A percentile compares a stretch with the other conserved stretches of the same genome.
Evolutionary conservation across 2,113 vertebrate species (phyloP).

Genomic region (Perca schrenkii): DNA sequence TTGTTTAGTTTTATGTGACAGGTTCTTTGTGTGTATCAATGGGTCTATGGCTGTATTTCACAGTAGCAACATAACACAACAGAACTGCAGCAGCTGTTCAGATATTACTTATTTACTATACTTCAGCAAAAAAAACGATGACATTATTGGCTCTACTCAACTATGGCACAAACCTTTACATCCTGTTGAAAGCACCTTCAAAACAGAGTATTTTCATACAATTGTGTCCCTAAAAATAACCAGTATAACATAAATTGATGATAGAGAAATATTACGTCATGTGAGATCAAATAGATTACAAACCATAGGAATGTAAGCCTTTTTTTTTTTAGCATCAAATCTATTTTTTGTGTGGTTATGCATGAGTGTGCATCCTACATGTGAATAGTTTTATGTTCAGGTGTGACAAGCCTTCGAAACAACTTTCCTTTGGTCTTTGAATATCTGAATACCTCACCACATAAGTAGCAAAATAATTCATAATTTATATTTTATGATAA

Average conservation of each 20-base stretch:
- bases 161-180: neutral
- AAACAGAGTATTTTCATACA: neutral
- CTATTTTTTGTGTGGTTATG: neutral
- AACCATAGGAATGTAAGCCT: neutral
- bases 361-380: neutral
- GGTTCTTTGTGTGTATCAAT: slow-evolving; percentile 62
- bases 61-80: slow-evolving; percentile 54
- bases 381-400: neutral
- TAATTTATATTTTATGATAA: no score
- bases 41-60: slow-evolving; percentile 55
- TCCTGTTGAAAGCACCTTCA: neutral
- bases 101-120: slow-evolving; percentile 25
- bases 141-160: neutral
- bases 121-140: neutral
- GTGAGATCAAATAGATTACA: neutral
- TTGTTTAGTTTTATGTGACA: slow-evolving; percentile 69
- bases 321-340: neutral
- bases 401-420: neutral
- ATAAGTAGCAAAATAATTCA: neutral
- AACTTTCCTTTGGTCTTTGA: neutral
- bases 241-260: neutral
- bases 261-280: neutral
- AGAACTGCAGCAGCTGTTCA: slow-evolving; percentile 42
- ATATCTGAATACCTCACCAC: neutral
- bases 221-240: neutral